Percentiles rank a stretch among this genome's conserved stretches.
Conservation (phyloP, 2,888 invertebrate species). For the Pachliopta kotzebuea region DNA sequence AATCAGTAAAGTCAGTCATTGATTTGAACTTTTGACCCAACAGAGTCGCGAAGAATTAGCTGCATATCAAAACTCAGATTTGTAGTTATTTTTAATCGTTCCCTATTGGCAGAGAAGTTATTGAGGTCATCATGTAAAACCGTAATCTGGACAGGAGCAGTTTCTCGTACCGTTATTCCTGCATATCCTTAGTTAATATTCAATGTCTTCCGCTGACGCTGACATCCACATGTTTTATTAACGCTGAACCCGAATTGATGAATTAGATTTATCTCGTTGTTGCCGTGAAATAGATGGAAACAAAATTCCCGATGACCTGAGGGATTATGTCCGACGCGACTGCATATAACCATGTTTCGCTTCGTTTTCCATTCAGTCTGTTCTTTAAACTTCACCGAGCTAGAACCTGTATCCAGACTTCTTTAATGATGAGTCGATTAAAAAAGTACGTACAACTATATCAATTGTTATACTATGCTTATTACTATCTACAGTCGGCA, state of each 20-base stretch:
- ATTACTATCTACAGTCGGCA: too few relatives aligned
- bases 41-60: too few relatives aligned
- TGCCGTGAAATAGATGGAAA: slow-evolving; percentile 48
- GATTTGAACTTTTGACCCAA: too few relatives aligned
- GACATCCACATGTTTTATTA: slow-evolving; percentile 68
- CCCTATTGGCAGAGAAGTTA: too few relatives aligned
- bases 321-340: slow-evolving; percentile 49
- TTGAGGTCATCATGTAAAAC: too few relatives aligned
- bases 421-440: slow-evolving; percentile 51
- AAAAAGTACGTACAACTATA: slow-evolving; percentile 51
- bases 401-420: slow-evolving; percentile 34
- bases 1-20: too few relatives aligned
- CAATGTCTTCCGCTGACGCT: slow-evolving; percentile 59
- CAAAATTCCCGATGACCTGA: slow-evolving; percentile 41
- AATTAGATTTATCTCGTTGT: slow-evolving; percentile 39
- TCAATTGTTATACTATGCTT: too few relatives aligned
- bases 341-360: slow-evolving; percentile 60
- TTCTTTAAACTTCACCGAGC: slow-evolving; percentile 41
- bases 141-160: too few relatives aligned
- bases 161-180: slow-evolving; percentile 32
- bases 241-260: slow-evolving; percentile 43
- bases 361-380: slow-evolving; percentile 52
- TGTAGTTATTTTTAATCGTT: too few relatives aligned
- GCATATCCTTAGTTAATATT: slow-evolving; percentile 56
- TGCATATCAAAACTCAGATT: too few relatives aligned